Evolutionary conservation across 2,113 vertebrate species (phyloP).

Genomic region (Steatornis caripensis): DNA sequence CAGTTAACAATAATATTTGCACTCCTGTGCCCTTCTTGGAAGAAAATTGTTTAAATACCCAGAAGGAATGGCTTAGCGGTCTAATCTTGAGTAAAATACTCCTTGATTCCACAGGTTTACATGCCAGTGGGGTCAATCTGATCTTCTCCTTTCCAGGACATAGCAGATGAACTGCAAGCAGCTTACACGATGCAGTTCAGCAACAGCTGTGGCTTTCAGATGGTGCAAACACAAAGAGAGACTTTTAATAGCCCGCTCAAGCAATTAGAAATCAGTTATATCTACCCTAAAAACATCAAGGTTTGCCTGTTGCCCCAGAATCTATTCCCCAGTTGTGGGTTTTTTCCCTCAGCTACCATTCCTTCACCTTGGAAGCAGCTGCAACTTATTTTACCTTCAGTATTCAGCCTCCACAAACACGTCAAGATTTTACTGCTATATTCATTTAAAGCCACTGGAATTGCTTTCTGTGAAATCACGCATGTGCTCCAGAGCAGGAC

Average conservation of each 20-base stretch:
- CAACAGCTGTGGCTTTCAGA: not conserved
- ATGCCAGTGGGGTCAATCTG: not conserved
- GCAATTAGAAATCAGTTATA: not conserved
- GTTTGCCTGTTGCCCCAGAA: not conserved
- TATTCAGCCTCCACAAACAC: not conserved
- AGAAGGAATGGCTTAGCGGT: not conserved
- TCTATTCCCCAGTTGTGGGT: not conserved
- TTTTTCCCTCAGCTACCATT: not conserved
- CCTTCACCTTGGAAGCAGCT: not conserved
- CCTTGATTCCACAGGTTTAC: not conserved
- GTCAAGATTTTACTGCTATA: not conserved
- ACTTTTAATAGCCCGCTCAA: not conserved
- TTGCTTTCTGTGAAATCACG: not conserved
- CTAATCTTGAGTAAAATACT: not conserved
- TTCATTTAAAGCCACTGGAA: not conserved
- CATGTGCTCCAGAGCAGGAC: not conserved
- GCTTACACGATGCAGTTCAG: not conserved
- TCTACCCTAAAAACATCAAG: not conserved
- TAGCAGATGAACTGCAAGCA: not conserved
- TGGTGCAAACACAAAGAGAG: not conserved
- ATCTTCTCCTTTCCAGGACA: not conserved
- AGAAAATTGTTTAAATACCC: conserved; percentile 14
- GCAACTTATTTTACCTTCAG: not conserved
- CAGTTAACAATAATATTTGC: conserved; percentile 47
- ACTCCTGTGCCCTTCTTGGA: not conserved